Percentiles rank a stretch among this genome's conserved stretches.
Conservation (phyloP, 2,797 vertebrate genomes). For the Lophotriccus pileatus region DNA sequence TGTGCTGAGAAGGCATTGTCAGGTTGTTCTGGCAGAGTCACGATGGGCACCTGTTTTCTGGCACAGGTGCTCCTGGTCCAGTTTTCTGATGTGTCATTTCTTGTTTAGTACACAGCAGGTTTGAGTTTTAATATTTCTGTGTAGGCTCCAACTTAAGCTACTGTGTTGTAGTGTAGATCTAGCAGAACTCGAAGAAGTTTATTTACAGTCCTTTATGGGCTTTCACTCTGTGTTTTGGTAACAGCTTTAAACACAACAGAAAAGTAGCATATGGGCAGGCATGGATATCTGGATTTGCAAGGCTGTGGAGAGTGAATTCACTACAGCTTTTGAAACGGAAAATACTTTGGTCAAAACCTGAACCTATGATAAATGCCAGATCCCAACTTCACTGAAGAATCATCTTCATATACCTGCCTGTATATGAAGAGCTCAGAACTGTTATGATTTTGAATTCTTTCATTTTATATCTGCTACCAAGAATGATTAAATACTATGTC, state of each 20-base stretch:
- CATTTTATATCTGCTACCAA: neutral
- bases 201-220: neutral
- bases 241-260: neutral
- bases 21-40: neutral
- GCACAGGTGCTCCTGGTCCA: neutral
- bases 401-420: neutral
- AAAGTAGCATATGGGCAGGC: neutral
- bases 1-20: neutral
- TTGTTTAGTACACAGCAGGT: neutral
- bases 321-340: neutral
- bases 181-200: neutral
- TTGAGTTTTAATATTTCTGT: neutral
- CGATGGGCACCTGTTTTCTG: neutral
- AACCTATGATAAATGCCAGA: neutral
- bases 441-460: neutral
- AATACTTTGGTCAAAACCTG: neutral
- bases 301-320: neutral
- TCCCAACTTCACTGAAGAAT: neutral
- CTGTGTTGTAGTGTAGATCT: neutral
- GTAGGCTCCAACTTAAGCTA: neutral
- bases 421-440: neutral
- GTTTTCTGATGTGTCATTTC: neutral
- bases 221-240: neutral
- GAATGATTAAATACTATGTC: slow-evolving; percentile 14
- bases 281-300: neutral